A percentile compares a stretch with the other conserved stretches of the same genome.
These are phyloP conservation scores for Drosophila monieri DNA, from an alignment of 2,888 invertebrate genomes.

Conservation along the genomic window DNA sequence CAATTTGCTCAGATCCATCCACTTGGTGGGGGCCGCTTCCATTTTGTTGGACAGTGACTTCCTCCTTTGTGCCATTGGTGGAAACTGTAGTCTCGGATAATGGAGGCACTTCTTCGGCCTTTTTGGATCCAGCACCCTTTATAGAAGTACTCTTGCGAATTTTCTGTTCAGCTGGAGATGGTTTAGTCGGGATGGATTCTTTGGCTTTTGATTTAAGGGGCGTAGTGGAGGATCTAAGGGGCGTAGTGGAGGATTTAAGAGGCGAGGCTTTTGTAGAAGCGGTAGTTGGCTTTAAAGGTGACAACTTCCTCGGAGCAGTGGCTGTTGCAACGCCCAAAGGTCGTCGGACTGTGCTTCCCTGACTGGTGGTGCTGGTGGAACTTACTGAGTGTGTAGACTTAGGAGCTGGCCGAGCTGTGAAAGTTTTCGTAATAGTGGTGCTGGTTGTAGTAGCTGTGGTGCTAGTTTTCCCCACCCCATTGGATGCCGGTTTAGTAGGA, in stretches of 20 bases:
- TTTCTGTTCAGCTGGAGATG: constrained; percentile 54
- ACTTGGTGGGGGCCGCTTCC: constrained; percentile 15
- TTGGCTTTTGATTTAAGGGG: constrained; percentile 72
- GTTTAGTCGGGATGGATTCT: constrained; percentile 57
- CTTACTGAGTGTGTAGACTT: constrained; percentile 65
- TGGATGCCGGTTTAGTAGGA: constrained; percentile 65
- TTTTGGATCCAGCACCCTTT: constrained; percentile 31
- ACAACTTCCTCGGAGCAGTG: constrained; percentile 58
- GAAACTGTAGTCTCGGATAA: constrained; percentile 17
- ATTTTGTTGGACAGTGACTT: constrained; percentile 31
- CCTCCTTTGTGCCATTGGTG: constrained; percentile 49
- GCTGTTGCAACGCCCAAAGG: constrained; percentile 38
- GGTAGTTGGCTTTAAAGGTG: constrained; percentile 61
- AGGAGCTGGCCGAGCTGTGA: constrained; percentile 81
- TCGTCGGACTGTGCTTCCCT: constrained; percentile 65
- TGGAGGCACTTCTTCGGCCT: constrained; percentile 6
- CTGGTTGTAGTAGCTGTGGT: constrained; percentile 47
- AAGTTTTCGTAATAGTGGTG: constrained; percentile 73
- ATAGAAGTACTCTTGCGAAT: constrained; percentile 43
- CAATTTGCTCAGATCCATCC: constrained; percentile 8
- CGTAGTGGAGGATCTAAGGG: constrained; percentile 60
- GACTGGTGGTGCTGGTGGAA: constrained; percentile 34
- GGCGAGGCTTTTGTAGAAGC: constrained; percentile 32
- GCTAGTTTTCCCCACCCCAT: constrained; percentile 46
- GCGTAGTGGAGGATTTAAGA: constrained; percentile 46